Base-by-base conservation (phyloP, 2,113 vertebrate genomes). In the Chaenocephalus aceratus region DNA sequence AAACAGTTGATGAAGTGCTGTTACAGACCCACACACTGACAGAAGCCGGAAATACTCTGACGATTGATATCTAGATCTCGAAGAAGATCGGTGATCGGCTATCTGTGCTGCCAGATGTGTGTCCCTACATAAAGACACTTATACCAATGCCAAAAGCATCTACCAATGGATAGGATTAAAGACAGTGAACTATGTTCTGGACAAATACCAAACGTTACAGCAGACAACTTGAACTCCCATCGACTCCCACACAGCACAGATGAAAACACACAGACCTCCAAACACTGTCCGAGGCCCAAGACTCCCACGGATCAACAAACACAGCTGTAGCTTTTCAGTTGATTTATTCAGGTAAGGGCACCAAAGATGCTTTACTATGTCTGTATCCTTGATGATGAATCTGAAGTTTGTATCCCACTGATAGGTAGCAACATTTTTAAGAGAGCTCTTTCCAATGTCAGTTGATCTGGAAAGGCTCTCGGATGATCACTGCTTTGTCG, bases 241-340 rank as follows among this genome's bases (percentile, higher is more conserved):
- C 9, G 46, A 76, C 91, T 91, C 88, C 88, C 82, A 89, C 86
- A 60, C 48, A 11, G 53, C 76, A 30, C 72, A 84, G 74, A 84
- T 85, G 77, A 90, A 88, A 87, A 90, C 86, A 75, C 72, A 82
- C 76, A 78, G 41, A 80, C 75, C 45, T 71, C 45, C 61, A 57
- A 79, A 57, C 73, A 53, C 52, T 23, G 72, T 67, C 79, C 23
- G 64, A 66, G 63, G 81, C 62, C 77, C n/a, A 18, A 67, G 52
- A 69, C 89, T 90, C 89, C 83, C 73, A 82, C 88, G 45, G 59
- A 75, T 79, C 64, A 52, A 73, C 84, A 89, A 87, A 91, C 87
- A 88, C 72, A 90, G 89, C 90, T 88, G 91, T 45, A 63, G 77
- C 84, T 62, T 82, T 89, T 79, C 79, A 51, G n/a, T 52, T 79